These are phyloP conservation scores for Heloderma charlesbogerti DNA, from an alignment of 2,113 vertebrate species.

Conservation along the genomic window DNA sequence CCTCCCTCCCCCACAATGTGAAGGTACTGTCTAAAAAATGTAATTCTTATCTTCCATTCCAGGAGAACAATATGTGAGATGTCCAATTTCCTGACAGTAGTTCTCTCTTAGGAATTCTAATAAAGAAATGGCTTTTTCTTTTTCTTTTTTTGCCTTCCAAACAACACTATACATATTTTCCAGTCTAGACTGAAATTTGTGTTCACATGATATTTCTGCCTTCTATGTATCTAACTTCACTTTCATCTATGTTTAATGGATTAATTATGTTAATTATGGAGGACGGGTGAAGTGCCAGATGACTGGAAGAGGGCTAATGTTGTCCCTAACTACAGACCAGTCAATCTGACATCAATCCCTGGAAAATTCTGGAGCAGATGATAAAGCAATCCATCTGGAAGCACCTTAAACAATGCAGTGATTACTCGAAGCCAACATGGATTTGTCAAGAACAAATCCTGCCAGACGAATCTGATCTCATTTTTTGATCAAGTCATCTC, in stretches of 20 bases:
- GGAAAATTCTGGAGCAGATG: no score
- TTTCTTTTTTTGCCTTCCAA: constrained; percentile 28
- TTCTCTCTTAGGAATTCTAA: not conserved
- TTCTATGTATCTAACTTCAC: not conserved
- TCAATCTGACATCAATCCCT: no score
- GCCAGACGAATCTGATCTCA: no score
- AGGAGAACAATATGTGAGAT: not conserved
- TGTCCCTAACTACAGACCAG: no score
- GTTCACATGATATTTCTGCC: constrained; percentile 13
- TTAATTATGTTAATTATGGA: no score
- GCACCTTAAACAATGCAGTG: no score
- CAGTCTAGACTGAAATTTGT: constrained; percentile 15
- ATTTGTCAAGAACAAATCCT: no score
- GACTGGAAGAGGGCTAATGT: no score
- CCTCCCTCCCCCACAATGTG: not conserved
- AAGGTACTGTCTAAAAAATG: not conserved
- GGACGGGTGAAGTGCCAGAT: no score
- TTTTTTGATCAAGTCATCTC: no score
- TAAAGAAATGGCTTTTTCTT: not conserved
- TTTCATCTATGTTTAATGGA: constrained; percentile 46
- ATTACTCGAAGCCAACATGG: no score
- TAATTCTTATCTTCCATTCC: constrained; percentile 3
- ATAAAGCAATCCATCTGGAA: no score
- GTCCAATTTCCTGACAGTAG: not conserved
- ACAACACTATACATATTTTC: constrained; percentile 25